Conservation (phyloP, 2,113 vertebrate species). For the Colistium nudipinnis region DNA sequence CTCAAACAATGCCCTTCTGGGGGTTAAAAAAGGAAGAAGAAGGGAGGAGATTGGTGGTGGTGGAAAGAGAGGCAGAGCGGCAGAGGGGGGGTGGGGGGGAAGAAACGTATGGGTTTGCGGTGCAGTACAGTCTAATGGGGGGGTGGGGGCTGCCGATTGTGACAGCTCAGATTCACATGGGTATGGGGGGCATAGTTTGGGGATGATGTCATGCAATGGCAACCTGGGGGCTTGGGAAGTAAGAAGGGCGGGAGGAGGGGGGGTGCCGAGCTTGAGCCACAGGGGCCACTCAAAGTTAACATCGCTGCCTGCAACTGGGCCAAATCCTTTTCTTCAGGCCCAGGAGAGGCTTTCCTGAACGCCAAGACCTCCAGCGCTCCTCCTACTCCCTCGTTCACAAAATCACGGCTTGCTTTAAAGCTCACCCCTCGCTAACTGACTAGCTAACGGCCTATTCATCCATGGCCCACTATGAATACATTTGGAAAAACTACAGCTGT, state of each 20-base stretch:
- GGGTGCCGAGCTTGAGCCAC: slow-evolving; percentile 75
- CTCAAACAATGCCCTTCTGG: slow-evolving; percentile 87
- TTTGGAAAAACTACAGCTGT: slow-evolving; percentile 13
- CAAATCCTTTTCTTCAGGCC: slow-evolving; percentile 78
- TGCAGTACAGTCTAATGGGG: slow-evolving; percentile 88
- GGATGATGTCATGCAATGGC: slow-evolving; percentile 99
- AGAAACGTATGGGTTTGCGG: slow-evolving; percentile 89
- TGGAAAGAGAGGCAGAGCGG: slow-evolving; percentile 71
- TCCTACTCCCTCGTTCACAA: slow-evolving; percentile 59
- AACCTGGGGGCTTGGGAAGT: slow-evolving; percentile 91
- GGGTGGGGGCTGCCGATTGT: slow-evolving; percentile 88
- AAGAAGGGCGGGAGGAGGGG: slow-evolving; percentile 67
- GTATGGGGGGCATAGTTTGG: slow-evolving; percentile 93
- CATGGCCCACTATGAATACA: slow-evolving; percentile 46
- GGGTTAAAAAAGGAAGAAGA: slow-evolving; percentile 85
- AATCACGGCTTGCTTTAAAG: slow-evolving; percentile 60
- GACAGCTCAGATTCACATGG: slow-evolving; percentile 95
- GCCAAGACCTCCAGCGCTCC: slow-evolving; percentile 62
- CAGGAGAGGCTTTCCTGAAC: slow-evolving; percentile 70
- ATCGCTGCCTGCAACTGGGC: slow-evolving; percentile 84
- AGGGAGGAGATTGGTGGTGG: slow-evolving; percentile 79
- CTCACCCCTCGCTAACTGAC: slow-evolving; percentile 62
- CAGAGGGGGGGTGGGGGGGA: slow-evolving; percentile 50
- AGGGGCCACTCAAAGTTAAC: slow-evolving; percentile 88
- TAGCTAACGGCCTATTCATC: slow-evolving; percentile 61